Percentiles rank a stretch among this genome's conserved stretches.
Evolutionary conservation across 1,140 invertebrate species (phyloP).

Genomic region (Polypedilum vanderplanki): DNA sequence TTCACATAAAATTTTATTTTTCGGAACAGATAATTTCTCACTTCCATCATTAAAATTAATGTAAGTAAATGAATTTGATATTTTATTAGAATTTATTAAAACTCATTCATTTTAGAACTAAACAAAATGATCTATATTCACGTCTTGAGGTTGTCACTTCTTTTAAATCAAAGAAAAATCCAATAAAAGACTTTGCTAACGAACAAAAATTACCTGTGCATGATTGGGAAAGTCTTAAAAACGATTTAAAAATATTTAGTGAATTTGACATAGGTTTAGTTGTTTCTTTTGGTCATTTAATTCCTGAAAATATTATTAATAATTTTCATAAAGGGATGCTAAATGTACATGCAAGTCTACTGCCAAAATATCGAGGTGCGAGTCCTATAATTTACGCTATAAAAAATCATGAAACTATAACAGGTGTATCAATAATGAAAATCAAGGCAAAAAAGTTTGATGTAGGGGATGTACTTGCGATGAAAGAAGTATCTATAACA

Average conservation of each 20-base stretch:
- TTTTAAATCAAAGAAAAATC: conserved; percentile 47
- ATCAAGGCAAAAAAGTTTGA: conserved; percentile 83
- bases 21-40: conserved; percentile 61
- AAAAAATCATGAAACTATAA: conserved; percentile 70
- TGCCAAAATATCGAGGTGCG: conserved; percentile 89
- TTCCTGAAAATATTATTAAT: conserved; percentile 55
- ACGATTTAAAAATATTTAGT: conserved; percentile 33
- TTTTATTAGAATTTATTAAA: conserved; percentile 31
- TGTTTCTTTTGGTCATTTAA: conserved; percentile 65
- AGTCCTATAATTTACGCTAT: conserved; percentile 73
- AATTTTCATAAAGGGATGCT: conserved; percentile 76
- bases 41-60: conserved; percentile 53
- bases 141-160: conserved; percentile 56
- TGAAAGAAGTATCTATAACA: conserved; percentile 54
- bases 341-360: conserved; percentile 84
- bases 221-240: conserved; percentile 49
- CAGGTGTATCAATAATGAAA: conserved; percentile 84
- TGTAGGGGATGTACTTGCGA: conserved; percentile 65
- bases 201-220: conserved; percentile 47
- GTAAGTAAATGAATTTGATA: conserved; percentile 33
- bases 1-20: conserved; percentile 52
- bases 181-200: conserved; percentile 48
- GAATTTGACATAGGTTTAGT: conserved; percentile 60
- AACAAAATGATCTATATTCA: conserved; percentile 41
- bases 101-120: conserved; percentile 31